These are phyloP conservation scores for Chrysolina americana DNA, from an alignment of 2,888 invertebrate genomes.

Conservation along the genomic window DNA sequence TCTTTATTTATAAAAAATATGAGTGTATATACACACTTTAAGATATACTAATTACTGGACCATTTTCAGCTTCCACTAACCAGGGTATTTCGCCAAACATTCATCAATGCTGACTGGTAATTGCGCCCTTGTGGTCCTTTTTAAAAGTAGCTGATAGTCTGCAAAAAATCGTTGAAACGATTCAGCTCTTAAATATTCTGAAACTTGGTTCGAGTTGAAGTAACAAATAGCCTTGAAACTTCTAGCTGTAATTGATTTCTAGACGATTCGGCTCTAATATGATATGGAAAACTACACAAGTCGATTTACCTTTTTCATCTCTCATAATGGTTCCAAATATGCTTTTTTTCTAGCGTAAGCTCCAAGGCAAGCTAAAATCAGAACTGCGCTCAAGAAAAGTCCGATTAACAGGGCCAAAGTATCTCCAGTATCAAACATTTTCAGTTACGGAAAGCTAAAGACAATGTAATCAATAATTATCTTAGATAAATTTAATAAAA, in stretches of 20 bases:
- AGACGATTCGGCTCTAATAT: too few relatives aligned
- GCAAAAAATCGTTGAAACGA: background rate
- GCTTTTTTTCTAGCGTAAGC: constrained; percentile 78
- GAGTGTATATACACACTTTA: background rate
- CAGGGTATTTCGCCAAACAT: background rate
- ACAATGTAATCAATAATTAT: too few relatives aligned
- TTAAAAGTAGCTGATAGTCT: background rate
- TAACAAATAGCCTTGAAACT: too few relatives aligned
- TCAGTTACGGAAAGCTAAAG: background rate
- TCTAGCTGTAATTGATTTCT: too few relatives aligned
- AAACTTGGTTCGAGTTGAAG: background rate
- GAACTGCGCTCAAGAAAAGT: constrained; percentile 73
- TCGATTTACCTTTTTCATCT: constrained; percentile 6
- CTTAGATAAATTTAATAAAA: too few relatives aligned
- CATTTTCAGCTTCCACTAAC: background rate
- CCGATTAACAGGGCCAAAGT: constrained; percentile 78
- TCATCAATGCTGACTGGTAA: too few relatives aligned
- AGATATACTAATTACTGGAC: background rate
- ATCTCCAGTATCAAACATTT: constrained; percentile 77
- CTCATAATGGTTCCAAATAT: constrained; percentile 62
- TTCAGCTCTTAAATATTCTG: background rate
- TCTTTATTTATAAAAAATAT: background rate
- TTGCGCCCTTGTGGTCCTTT: too few relatives aligned
- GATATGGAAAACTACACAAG: too few relatives aligned
- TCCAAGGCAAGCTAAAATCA: constrained; percentile 79